phyloP scores from a whole-genome alignment of 2,113 vertebrate species.

The Chlamydotis undulata region DNA sequence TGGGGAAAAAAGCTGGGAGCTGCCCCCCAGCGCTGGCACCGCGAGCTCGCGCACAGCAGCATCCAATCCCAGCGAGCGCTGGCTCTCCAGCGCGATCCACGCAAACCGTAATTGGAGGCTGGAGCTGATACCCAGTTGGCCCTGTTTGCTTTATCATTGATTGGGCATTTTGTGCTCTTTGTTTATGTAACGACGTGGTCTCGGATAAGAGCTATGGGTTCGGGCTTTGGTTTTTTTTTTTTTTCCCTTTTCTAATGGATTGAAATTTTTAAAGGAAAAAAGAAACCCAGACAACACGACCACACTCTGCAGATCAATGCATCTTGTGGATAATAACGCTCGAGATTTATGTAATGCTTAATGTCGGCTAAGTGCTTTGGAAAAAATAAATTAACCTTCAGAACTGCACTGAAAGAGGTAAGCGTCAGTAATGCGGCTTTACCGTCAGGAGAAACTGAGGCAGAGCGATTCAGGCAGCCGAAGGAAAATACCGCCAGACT shows the following conservation, averaged over 20 bases:
- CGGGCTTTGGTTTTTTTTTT: too few species aligned
- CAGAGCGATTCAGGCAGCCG: neutral
- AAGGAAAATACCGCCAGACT: neutral
- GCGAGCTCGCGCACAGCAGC: neutral
- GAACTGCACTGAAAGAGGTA: neutral
- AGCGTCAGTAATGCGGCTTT: neutral
- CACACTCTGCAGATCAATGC: constrained; percentile 44
- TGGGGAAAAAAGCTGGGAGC: neutral
- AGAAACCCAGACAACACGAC: constrained; percentile 13
- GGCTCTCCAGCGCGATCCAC: neutral
- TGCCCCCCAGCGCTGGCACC: neutral
- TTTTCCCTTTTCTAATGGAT: neutral
- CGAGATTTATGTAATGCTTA: constrained; percentile 51
- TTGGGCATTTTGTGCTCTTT: neutral
- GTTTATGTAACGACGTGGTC: neutral
- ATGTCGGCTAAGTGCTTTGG: constrained; percentile 44
- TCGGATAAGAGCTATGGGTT: neutral
- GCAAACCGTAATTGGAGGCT: fast-evolving
- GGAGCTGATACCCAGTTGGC: neutral
- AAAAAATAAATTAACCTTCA: constrained; percentile 53
- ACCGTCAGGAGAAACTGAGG: neutral
- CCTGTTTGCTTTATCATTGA: neutral
- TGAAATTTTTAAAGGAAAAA: constrained; percentile 34
- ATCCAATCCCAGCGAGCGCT: neutral
- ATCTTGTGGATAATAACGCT: neutral